phyloP scores from a whole-genome alignment of 2,113 vertebrate genomes.

The Sturnira hondurensis region DNA sequence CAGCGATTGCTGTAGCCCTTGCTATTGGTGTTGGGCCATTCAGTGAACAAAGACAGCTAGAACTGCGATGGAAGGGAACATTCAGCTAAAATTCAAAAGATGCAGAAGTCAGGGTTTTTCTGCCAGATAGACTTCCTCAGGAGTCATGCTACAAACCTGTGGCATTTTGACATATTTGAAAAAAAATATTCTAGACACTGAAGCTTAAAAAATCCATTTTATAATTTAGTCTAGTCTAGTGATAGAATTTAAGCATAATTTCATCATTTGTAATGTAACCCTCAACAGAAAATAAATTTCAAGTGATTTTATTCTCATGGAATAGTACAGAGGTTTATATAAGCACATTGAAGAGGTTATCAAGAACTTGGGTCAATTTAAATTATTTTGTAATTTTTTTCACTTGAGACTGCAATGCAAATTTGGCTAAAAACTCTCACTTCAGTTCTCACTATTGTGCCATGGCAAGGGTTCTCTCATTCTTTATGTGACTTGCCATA shows the following conservation, averaged over 20 bases:
- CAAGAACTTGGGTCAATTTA: conserved; percentile 38
- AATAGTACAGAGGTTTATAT: conserved; percentile 2
- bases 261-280: conserved; percentile 32
- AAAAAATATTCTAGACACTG: conserved; percentile 39
- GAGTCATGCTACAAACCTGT: not conserved
- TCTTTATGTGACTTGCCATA: not conserved
- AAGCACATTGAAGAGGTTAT: conserved; percentile 40
- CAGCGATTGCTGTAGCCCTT: not conserved
- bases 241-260: conserved; percentile 37
- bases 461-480: not conserved
- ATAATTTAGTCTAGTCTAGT: not conserved
- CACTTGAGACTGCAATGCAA: not conserved
- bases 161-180: conserved; percentile 22
- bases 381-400: conserved; percentile 52
- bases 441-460: not conserved
- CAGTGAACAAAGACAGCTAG: not conserved
- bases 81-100: conserved; percentile 10
- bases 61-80: not conserved
- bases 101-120: not conserved
- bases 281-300: conserved; percentile 52
- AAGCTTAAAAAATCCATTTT: conserved; percentile 18
- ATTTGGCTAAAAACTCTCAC: conserved; percentile 10
- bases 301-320: conserved; percentile 37
- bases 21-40: not conserved
- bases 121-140: conserved; percentile 2